Evolutionary conservation across 2,113 vertebrate genomes (phyloP), one percentile per base, ranked within the genome.

Genomic region (Clarias macrocephalus): DNA sequence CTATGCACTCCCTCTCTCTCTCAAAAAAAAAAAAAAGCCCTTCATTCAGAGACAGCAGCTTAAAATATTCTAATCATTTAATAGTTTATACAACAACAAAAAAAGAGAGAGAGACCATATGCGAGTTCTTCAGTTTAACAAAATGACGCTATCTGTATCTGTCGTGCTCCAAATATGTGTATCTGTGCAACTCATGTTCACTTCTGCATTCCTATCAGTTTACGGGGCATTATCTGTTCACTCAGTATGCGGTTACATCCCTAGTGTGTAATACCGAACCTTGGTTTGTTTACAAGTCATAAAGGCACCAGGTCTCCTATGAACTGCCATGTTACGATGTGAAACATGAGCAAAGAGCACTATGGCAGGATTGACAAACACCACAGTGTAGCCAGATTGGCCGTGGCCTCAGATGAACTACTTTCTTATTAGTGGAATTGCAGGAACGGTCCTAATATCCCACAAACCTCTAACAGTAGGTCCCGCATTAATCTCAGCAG

Each of bases 401-500:
- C n/a, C 30, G 28, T 85, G 60, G 2, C 56, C 72, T 85, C 56
- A 19, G 2, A 25, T 79, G 85, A 90, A 81, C 83, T 52, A 80
- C 42, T 60, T 21, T 21, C 76, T 79, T 70, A 80, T 54, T 77
- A 82, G 30, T 83, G 33, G 25, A 84, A 63, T 16, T 18, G 16
- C 28, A 59, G 54, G 48, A 65, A 63, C 25, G 42, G 76, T 72
- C n/a, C 57, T 16, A 11, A 73, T 48, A 62, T 85, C 68, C 65
- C 85, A 62, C 63, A 65, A 83, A 42, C 30, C 76, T 21, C 60
- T 12, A 37, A 37, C 33, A 37, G 33, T 37, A 21, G 28, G 7
- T 21, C 65, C 54, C 83, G 25, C 56, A 70, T 87, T 87, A 82
- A 89, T 89, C 83, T 89, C 65, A 76, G 80, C 33, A 10, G 33